Percentiles rank a stretch among this genome's conserved stretches.
Conservation (phyloP, 2,888 invertebrate species). For the Andrena hattorfiana region DNA sequence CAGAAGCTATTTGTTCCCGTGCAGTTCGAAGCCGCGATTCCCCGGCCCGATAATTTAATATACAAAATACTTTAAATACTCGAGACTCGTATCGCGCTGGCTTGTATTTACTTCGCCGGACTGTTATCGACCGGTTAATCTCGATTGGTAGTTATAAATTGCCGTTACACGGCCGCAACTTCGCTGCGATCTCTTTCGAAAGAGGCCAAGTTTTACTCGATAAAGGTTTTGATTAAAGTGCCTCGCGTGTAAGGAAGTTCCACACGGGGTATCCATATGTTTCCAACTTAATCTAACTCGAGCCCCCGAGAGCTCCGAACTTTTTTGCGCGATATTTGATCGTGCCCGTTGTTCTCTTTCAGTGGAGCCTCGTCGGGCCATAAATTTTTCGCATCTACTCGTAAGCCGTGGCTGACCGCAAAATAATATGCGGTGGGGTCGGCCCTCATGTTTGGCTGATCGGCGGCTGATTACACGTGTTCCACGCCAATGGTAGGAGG, state of each 20-base stretch:
- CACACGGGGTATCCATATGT: conserved; percentile 70
- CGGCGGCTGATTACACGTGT: conserved; percentile 84
- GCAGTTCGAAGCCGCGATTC: background rate
- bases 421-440: conserved; percentile 81
- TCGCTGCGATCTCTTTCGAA: conserved; percentile 56
- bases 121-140: conserved; percentile 24
- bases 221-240: conserved; percentile 74
- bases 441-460: conserved; percentile 81
- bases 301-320: conserved; percentile 58
- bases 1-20: background rate
- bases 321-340: conserved; percentile 71
- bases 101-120: conserved; percentile 9
- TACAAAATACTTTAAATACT: conserved; percentile 1
- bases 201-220: conserved; percentile 66
- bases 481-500: conserved; percentile 77
- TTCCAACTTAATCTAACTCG: conserved; percentile 74
- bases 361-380: conserved; percentile 55
- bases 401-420: conserved; percentile 72
- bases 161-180: conserved; percentile 48
- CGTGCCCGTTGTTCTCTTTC: conserved; percentile 71
- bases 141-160: conserved; percentile 60
- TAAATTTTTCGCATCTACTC: conserved; percentile 72
- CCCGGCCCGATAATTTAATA: background rate
- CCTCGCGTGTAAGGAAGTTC: conserved; percentile 73
- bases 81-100: background rate